Evolutionary conservation across 2,797 vertebrate genomes (phyloP).

Genomic region (Chelon labrosus): DNA sequence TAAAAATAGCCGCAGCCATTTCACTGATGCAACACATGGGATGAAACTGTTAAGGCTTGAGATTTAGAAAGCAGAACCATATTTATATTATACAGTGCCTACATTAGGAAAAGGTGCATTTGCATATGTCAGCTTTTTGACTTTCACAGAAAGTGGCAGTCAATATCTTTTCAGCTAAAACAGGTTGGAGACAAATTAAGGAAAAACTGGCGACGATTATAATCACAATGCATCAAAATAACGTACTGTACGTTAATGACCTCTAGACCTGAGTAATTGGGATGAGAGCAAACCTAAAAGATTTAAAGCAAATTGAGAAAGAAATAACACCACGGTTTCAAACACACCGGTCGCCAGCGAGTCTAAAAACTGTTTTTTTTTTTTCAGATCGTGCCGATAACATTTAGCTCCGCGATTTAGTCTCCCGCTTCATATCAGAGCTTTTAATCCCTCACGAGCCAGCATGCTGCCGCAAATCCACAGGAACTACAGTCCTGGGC

Average conservation of each 20-base stretch:
- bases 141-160: neutral
- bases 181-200: too few relatives aligned
- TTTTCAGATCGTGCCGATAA: neutral
- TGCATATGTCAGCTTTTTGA: neutral
- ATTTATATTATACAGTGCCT: too few relatives aligned
- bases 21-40: slow-evolving; percentile 12
- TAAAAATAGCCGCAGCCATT: slow-evolving; percentile 16
- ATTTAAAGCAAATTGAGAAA: too few relatives aligned
- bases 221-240: too few relatives aligned
- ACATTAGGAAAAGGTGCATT: neutral
- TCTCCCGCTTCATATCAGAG: slow-evolving; percentile 17
- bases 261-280: neutral
- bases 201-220: too few relatives aligned
- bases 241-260: neutral
- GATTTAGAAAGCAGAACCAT: too few relatives aligned
- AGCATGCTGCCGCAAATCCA: slow-evolving; percentile 1
- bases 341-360: neutral
- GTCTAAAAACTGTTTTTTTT: neutral
- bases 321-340: neutral
- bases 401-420: slow-evolving; percentile 19
- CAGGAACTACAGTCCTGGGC: neutral
- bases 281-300: neutral
- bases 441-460: slow-evolving; percentile 21
- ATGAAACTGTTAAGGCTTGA: neutral
- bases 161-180: neutral